Base-by-base conservation (phyloP, 1,140 invertebrate species). In the Diorhabda carinulata region DNA sequence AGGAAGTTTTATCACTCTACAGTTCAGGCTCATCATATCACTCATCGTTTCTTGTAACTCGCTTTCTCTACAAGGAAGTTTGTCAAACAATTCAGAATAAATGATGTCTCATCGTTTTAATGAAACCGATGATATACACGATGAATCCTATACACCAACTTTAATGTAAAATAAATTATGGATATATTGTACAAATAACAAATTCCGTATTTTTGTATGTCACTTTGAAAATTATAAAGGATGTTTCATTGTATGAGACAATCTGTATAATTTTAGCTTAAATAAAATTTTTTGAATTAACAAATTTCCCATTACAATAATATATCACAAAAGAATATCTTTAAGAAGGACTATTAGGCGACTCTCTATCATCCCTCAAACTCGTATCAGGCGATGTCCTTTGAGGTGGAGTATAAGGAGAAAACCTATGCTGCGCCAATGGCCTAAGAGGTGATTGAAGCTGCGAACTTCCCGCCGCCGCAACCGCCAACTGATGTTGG, bases 261-360 rank as follows among this genome's bases (percentile, higher is more conserved):
- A 25, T 25, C 25, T 25, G 25, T 25, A 25, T 25, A 25, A 25
- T 25, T 25, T 25, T 25, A 25, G 25, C 25, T 25, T 25, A 25
- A 25, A 25, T 52, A 2, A 52, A 52, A 8, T 52, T 52, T 2
- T 52, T 3, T 52, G n/a, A 52, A 52, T 3, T 52, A 52, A 8
- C 6, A 52, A 52, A 6, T 9, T 6, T 6, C 45, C 8, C 45
- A 52, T 52, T 5, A 52, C 45, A 52, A 52, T 52, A 52, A 52
- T 52, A 52, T 52, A 52, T 52, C 47, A 52, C 47, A 52, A 52
- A 25, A 25, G 25, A 25, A 52, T 52, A 52, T 52, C 62, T 66
- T 72, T 85, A 86, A 78, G 84, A 85, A 45, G 86, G 85, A 74
- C 85, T 86, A 73, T 83, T 84, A 3, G 84, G 85, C 3, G 84